Percentiles rank a stretch among this genome's conserved stretches.
These are phyloP conservation scores for Galeopsomyia nigrocyanea DNA, from an alignment of 2,888 invertebrate genomes.

Conservation along the genomic window DNA sequence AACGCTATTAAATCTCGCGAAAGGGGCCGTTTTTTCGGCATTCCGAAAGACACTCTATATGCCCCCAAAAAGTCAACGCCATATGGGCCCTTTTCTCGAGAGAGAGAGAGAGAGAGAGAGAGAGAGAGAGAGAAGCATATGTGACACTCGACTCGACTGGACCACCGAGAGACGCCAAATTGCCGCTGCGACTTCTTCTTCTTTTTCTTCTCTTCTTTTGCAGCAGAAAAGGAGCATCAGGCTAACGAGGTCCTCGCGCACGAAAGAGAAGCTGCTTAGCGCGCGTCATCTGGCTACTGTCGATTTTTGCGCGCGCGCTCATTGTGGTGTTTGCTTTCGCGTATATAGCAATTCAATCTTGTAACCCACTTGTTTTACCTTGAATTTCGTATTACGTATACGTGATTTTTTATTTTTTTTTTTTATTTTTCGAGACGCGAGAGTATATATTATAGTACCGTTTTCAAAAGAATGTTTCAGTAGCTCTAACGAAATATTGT, in stretches of 20 bases:
- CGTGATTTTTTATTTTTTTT: too few species aligned
- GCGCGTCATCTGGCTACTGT: not conserved
- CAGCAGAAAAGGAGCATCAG: not conserved
- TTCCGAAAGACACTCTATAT: constrained; percentile 1
- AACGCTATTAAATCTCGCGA: constrained; percentile 23
- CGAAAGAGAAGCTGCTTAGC: constrained; percentile 7
- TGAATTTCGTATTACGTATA: too few species aligned
- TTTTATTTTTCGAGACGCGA: too few species aligned
- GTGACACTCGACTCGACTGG: constrained; percentile 34
- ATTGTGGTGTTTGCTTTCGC: too few species aligned
- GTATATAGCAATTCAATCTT: too few species aligned
- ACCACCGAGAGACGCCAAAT: too few species aligned
- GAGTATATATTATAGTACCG: too few species aligned
- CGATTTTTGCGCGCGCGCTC: too few species aligned
- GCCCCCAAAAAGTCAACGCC: constrained; percentile 17
- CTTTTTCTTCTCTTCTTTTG: constrained; percentile 4
- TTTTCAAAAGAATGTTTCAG: too few species aligned
- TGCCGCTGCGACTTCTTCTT: not conserved
- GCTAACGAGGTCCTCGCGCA: constrained; percentile 16
- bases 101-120: too few species aligned
- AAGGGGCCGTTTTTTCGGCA: constrained; percentile 27
- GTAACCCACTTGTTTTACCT: too few species aligned
- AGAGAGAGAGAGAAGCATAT: constrained; percentile 22
- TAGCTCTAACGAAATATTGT: constrained; percentile 21
- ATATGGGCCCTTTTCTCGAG: constrained; percentile 26